A percentile compares a stretch with the other conserved stretches of the same genome.
phyloP scores from a whole-genome alignment of 2,888 invertebrate species.

The Erebia aethiops region DNA sequence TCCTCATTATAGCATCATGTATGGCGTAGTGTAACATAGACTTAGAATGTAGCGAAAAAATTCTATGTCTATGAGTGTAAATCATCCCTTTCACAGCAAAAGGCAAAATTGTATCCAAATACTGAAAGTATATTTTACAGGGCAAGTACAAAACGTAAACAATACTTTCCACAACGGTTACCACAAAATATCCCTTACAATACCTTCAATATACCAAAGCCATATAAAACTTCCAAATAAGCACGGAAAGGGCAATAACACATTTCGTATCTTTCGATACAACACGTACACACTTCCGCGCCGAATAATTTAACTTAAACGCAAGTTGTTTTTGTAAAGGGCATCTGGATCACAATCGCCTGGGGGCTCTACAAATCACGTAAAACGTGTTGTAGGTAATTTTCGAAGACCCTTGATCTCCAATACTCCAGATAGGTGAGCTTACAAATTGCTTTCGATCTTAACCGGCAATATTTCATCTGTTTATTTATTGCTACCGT shows the following conservation, averaged over 20 bases:
- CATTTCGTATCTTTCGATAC: constrained; percentile 14
- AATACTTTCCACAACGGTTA: not conserved
- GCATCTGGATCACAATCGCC: constrained; percentile 74
- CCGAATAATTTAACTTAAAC: constrained; percentile 67
- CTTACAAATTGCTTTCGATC: constrained; percentile 77
- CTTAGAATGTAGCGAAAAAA: too few species aligned
- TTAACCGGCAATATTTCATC: constrained; percentile 75
- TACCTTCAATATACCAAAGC: not conserved
- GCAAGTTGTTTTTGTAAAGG: constrained; percentile 68
- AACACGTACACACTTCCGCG: constrained; percentile 21
- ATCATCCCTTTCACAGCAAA: too few species aligned
- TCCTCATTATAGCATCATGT: too few species aligned
- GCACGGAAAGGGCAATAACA: constrained; percentile 13
- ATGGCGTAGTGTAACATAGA: too few species aligned
- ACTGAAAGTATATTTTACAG: not conserved
- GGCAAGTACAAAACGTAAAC: not conserved
- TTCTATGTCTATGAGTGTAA: too few species aligned
- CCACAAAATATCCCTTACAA: constrained; percentile 7
- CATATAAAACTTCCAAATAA: constrained; percentile 15
- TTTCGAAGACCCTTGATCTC: constrained; percentile 63
- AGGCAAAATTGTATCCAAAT: not conserved
- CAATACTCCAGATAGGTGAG: constrained; percentile 70
- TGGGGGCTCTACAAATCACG: constrained; percentile 78
- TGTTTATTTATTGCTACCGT: constrained; percentile 67
- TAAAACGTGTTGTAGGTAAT: constrained; percentile 80